Percentiles rank a stretch among this genome's conserved stretches.
These are phyloP conservation scores for Archips crataeganus DNA, from an alignment of 2,888 invertebrate species.

Conservation along the genomic window DNA sequence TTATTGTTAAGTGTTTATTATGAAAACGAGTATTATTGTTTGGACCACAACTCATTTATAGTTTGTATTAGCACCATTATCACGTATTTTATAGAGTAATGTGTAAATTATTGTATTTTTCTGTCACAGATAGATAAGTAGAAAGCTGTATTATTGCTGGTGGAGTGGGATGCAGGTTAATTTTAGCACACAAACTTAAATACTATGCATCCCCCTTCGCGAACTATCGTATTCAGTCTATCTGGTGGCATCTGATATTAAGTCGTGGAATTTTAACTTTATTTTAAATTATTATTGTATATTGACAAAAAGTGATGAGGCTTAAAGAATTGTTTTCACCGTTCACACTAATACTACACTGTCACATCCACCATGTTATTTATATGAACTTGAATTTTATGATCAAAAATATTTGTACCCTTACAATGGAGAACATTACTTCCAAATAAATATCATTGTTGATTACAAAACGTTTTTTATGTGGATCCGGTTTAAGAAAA, in stretches of 20 bases:
- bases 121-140: background rate
- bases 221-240: background rate
- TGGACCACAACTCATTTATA: slow-evolving; percentile 28
- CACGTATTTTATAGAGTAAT: slow-evolving; percentile 8
- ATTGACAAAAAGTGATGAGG: slow-evolving; percentile 25
- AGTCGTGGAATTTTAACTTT: background rate
- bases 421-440: slow-evolving; percentile 62
- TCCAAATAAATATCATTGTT: slow-evolving; percentile 84
- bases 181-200: background rate
- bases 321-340: slow-evolving; percentile 28
- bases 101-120: slow-evolving; percentile 2
- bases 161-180: background rate
- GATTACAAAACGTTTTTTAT: slow-evolving; percentile 59
- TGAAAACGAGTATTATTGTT: slow-evolving; percentile 50
- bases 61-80: slow-evolving; percentile 22
- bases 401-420: slow-evolving; percentile 35
- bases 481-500: slow-evolving; percentile 46
- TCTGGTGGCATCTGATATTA: background rate
- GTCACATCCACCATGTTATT: slow-evolving; percentile 31
- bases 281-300: slow-evolving; percentile 9
- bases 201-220: background rate
- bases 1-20: slow-evolving; percentile 60
- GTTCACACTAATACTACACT: slow-evolving; percentile 19
- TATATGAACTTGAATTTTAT: slow-evolving; percentile 35
- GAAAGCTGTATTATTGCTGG: background rate